Base-by-base conservation (phyloP, 2,797 vertebrate genomes). In the Oreochromis grahami region DNA sequence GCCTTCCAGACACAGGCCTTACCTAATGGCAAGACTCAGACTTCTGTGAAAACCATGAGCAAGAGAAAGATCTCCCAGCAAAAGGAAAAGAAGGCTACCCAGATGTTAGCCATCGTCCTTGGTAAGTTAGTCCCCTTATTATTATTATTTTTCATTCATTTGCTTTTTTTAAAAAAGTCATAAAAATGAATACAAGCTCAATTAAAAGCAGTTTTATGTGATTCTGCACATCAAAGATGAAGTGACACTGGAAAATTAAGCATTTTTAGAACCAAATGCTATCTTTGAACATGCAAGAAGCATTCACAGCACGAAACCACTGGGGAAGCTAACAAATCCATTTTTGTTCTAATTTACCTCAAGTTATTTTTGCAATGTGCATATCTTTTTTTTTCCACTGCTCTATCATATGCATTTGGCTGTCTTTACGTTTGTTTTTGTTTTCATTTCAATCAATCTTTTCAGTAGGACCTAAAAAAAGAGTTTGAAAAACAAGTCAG, bases 61-160 rank as follows among this genome's bases (percentile, higher is more conserved):
- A 98, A 98, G 92, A 97, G 98, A 87, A 99, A 99, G 92, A 96
- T 99, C 85, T 99, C 98, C 4, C 99, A 99, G 88, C 99, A 99
- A 94, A 99, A 99, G 92, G 99, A 99, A 92, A 99, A 98, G 93
- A 99, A 99, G 90, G 99, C 99, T 82, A 99, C 99, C 6, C 98
- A 99, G 95, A 99, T 99, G 99, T 95, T 99, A 85, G 98, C 99
- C 90, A 99, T 99, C 4, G 99, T 99, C 24, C 97, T 99, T 0
- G 99, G 99, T 99, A 92, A 97, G 98, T 77, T 55, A 34, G 7
- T 74, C 45, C 17, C 60, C 14, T 26, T 60, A 38, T 51, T 78
- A 21, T 8, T 7, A 6, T 5, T 58, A 14, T 4, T 21, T 34
- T 48, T 5, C 13, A 60, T 24, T 41, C 7, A 48, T 76, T 76